Evolutionary conservation across 2,113 vertebrate species (phyloP).

Genomic region (Pelvicachromis taeniatus): DNA sequence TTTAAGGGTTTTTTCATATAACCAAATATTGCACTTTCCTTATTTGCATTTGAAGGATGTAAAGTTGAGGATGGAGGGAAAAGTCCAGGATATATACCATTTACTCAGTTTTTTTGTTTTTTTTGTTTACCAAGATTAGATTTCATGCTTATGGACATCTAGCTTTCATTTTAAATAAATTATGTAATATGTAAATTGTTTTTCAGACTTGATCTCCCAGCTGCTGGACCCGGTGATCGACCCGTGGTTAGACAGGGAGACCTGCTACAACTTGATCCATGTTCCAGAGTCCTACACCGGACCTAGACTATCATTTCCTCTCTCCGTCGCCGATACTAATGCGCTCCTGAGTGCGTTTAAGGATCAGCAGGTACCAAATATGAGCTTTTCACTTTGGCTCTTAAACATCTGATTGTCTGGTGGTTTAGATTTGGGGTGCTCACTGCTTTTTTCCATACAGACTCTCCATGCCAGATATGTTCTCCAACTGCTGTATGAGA

Average conservation of each 20-base stretch:
- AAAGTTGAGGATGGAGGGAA: neutral
- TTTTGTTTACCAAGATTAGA: neutral
- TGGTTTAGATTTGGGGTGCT: neutral
- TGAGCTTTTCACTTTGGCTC: neutral
- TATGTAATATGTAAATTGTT: neutral
- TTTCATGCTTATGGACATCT: neutral
- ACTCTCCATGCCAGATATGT: slow-evolving; percentile 87
- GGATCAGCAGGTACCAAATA: slow-evolving; percentile 77
- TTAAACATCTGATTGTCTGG: neutral
- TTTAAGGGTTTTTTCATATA: neutral
- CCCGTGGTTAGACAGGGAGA: slow-evolving; percentile 53
- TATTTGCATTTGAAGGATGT: neutral
- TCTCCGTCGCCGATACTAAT: slow-evolving; percentile 78
- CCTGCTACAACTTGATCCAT: slow-evolving; percentile 71
- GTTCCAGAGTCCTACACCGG: slow-evolving; percentile 84
- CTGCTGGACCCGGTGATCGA: slow-evolving; percentile 67
- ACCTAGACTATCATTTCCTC: slow-evolving; percentile 86
- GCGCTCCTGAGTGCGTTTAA: slow-evolving; percentile 84
- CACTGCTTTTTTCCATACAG: slow-evolving; percentile 62
- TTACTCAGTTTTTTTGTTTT: neutral
- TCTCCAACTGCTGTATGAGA: slow-evolving; percentile 84
- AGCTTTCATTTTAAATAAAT: neutral
- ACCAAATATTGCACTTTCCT: neutral
- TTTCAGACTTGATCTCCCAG: slow-evolving; percentile 76
- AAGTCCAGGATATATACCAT: neutral